Evolutionary conservation across 2,888 invertebrate species (phyloP), one percentile per base, ranked within the genome.

Genomic region (Amaurobius ferox): DNA sequence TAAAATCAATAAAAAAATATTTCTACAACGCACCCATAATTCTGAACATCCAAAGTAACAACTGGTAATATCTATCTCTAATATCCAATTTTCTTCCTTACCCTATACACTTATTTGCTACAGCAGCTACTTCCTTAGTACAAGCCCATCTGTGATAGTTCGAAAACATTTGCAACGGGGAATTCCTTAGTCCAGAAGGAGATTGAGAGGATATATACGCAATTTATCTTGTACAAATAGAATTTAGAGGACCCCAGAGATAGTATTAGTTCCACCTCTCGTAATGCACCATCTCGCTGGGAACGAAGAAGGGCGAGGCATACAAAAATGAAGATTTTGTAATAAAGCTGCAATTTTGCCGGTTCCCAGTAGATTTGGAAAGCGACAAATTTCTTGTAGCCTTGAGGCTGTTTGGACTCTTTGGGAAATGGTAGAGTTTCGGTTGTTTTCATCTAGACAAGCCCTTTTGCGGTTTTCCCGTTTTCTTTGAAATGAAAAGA

Each of bases 141-240:
- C n/a, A n/a, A n/a, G n/a, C n/a, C n/a, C n/a, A n/a, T n/a, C n/a
- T n/a, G n/a, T n/a, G n/a, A n/a, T n/a, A n/a, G n/a, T n/a, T n/a
- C n/a, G 55, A 55, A 55, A 55, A 55, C 55, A 55, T 55, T 55
- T 55, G 55, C 55, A 23, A 55, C 55, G 55, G 55, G 55, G 23
- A 55, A 55, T 55, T 55, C 55, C 55, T 55, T 55, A 23, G 23
- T 19, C 55, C 55, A 23, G 23, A 11, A 55, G 55, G 55, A 19
- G 55, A 55, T 55, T 55, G 55, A 55, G 55, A n/a, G 55, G 55
- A 55, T 55, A 55, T 55, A 19, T 19, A 5, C 23, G 55, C 55
- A 55, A 55, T 55, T 55, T 55, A 55, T 55, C 55, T 55, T 55
- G 55, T 55, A 55, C 55, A 55, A 55, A 55, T 55, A 55, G 55